Base-by-base conservation (phyloP, 2,888 invertebrate genomes). In the Platycheirus rosarum region DNA sequence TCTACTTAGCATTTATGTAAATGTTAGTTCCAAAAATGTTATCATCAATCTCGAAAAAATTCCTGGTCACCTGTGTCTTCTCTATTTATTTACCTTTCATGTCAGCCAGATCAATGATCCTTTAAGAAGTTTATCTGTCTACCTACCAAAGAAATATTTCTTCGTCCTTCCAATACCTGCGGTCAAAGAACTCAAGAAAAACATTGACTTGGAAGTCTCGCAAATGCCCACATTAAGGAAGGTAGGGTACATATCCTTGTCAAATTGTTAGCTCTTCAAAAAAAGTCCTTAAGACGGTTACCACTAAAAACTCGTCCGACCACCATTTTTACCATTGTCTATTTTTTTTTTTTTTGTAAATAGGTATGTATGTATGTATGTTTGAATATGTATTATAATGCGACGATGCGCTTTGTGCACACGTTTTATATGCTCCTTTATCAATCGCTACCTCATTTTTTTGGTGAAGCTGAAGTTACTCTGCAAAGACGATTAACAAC, bases 341-440 rank as follows among this genome's bases (percentile, higher is more conserved):
- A 3, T 23, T 55, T 23, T 23, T 23, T 23, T 23, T 23, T 23
- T 23, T 23, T 23, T 23, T 23, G 2, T 23, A 4, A 23, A 23
- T 23, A 4, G 6, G 2, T 23, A 6, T 32, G 29, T 1, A n/a
- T n/a, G n/a, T n/a, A n/a, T n/a, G n/a, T n/a, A n/a, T 8, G 29
- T 8, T 23, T 23, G 6, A 23, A 32, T 32, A 7, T 32, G 16
- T 42, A 16, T 40, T 23, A 40, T 37, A 57, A 57, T 55, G 57
- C 55, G 40, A 57, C 40, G 32, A 44, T 68, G 42, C 35, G 35
- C 46, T 57, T 68, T 62, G 53, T 68, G 74, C 62, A 66, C 74
- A 73, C 68, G 78, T 53, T 48, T 78, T 68, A 73, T 73, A 53
- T 55, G 53, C 44, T 73, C 44, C 26, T 40, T 26, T 71, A 71